A percentile compares a stretch with the other conserved stretches of the same genome.
These are phyloP conservation scores for Campoletis sonorensis DNA, from an alignment of 1,140 invertebrate genomes.

Conservation along the genomic window DNA sequence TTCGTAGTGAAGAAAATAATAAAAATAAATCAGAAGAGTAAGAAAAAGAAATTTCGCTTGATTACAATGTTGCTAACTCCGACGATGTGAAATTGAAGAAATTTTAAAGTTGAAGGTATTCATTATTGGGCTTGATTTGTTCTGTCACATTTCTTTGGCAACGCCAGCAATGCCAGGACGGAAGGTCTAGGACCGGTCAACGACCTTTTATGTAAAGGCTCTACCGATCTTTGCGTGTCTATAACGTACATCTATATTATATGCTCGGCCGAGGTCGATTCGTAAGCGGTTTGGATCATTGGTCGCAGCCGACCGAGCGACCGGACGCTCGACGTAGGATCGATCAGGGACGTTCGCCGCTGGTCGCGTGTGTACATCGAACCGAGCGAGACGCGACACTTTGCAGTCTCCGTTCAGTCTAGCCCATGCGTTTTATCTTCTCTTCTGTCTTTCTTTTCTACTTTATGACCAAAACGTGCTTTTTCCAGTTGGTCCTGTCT, in stretches of 20 bases:
- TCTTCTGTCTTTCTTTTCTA: constrained; percentile 9
- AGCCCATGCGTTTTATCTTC: background rate
- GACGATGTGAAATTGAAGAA: no score
- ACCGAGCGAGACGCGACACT: constrained; percentile 25
- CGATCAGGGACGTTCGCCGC: background rate
- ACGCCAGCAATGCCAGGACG: background rate
- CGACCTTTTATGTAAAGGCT: constrained; percentile 3
- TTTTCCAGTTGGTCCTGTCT: constrained; percentile 3
- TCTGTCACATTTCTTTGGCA: no score
- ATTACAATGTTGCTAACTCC: no score
- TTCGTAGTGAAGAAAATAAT: no score
- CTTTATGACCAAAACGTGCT: constrained; percentile 25
- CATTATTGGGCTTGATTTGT: no score
- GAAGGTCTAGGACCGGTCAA: constrained; percentile 2
- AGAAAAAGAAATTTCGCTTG: no score
- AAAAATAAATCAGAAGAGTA: no score
- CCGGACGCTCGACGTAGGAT: constrained; percentile 17
- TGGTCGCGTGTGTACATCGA: constrained; percentile 21
- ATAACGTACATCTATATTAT: constrained; percentile 8
- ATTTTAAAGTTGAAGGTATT: no score
- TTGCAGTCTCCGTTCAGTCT: constrained; percentile 13
- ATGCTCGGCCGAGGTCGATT: background rate
- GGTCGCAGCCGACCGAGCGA: background rate
- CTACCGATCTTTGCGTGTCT: background rate
- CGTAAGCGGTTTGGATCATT: constrained; percentile 22